These are phyloP conservation scores for Sebastes matsubarae DNA, from an alignment of 2,797 vertebrate genomes.

Conservation along the genomic window DNA sequence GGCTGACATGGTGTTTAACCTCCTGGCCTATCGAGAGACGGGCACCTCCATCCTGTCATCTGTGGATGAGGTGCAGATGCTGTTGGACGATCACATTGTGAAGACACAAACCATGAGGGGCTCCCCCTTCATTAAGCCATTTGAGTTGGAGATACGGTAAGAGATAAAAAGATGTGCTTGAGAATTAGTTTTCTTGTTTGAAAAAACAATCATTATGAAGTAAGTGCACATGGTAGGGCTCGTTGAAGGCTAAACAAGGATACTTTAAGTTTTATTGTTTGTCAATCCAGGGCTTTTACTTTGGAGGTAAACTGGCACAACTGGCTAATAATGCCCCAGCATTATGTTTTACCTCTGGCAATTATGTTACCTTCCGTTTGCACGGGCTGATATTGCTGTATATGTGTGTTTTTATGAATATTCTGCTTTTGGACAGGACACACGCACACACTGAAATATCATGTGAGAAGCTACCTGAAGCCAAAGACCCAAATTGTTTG, in stretches of 20 bases:
- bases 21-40: conserved; percentile 86
- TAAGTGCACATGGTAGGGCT: not conserved
- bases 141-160: conserved; percentile 87
- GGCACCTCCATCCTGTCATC: conserved; percentile 88
- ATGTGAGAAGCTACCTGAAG: not conserved
- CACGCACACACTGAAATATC: not conserved
- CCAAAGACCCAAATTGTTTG: not conserved
- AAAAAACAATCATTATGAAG: not conserved
- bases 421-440: not conserved
- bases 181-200: not conserved
- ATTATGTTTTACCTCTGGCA: not conserved
- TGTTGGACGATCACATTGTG: conserved; percentile 90
- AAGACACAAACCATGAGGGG: conserved; percentile 92
- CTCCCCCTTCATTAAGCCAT: conserved; percentile 89
- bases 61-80: conserved; percentile 88
- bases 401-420: not conserved
- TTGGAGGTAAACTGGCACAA: not conserved
- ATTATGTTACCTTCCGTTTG: not conserved
- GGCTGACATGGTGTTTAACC: conserved; percentile 83
- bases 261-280: not conserved
- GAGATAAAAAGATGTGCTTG: not conserved
- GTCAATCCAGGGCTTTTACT: not conserved
- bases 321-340: not conserved
- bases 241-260: not conserved
- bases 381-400: not conserved